Base-by-base conservation (phyloP, 2,113 vertebrate genomes). In the Sisor rabdophorus region DNA sequence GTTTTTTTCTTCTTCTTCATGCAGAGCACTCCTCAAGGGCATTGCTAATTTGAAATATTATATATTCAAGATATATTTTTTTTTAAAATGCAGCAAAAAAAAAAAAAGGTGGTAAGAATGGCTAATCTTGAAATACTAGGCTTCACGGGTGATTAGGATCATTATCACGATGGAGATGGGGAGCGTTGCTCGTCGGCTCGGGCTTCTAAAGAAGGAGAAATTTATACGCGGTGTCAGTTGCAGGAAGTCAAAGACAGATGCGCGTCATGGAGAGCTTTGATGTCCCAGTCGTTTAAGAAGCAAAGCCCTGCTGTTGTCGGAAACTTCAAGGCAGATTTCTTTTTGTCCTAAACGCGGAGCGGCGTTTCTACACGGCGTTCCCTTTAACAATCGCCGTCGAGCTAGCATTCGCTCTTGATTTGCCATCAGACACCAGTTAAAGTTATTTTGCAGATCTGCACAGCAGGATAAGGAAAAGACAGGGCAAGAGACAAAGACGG, bases 271-370 rank as follows among this genome's bases (percentile, higher is more conserved):
- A 87, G 76, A 76, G 67, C 88, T 91, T 90, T 91, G 89, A 90
- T 89, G 89, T 85, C 67, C 73, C 65, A 75, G 75, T 64, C 80
- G 83, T 88, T 87, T 87, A 86, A 85, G 79, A 85, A 83, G 85
- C 80, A 85, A 84, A 88, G 84, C 90, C 85, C 85, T 85, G 88
- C 88, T 87, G 88, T 86, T 87, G 86, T 86, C 84, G 85, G 82
- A 83, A 44, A 86, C 83, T 87, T 89, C 86, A 87, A 83, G 86
- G 85, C 81, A 81, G 56, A 84, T 86, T 80, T 58, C 36, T 81
- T 77, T 77, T 75, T 77, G 75, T 85, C 81, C 82, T 85, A 88
- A 89, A 89, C 87, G 87, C 88, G 84, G 86, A 91, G 87, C 87
- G 90, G 85, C 90, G 86, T 77, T 84, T 84, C 81, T 86, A 86